Evolutionary conservation across 1,140 invertebrate genomes (phyloP).

Genomic region (Nylanderia fulva): DNA sequence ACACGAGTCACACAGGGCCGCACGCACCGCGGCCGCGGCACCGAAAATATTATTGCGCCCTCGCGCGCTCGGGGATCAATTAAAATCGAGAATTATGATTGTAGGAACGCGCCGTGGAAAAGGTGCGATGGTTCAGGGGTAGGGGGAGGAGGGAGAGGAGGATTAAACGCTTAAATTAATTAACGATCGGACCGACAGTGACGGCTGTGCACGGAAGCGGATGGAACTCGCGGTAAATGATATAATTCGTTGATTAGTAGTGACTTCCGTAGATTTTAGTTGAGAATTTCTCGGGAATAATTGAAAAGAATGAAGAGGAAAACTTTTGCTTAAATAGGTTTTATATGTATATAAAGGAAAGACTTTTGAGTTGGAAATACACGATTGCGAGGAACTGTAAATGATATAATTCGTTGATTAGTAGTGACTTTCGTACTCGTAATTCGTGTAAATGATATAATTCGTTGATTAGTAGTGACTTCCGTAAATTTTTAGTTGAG

Average conservation of each 20-base stretch:
- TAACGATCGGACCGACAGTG: conserved; percentile 67
- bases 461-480: no score
- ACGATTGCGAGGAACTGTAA: no score
- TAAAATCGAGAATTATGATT: conserved; percentile 82
- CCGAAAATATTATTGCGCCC: conserved; percentile 81
- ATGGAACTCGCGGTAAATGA: conserved; percentile 38
- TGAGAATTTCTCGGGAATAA: not conserved
- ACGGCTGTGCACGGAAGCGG: conserved; percentile 54
- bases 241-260: conserved; percentile 51
- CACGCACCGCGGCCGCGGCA: conserved; percentile 76
- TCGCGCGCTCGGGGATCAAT: conserved; percentile 78
- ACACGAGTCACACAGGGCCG: conserved; percentile 86
- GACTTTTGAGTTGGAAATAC: no score
- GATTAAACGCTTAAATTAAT: conserved; percentile 80
- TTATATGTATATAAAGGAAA: no score
- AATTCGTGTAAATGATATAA: no score
- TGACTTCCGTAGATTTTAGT: not conserved
- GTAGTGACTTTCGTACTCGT: no score
- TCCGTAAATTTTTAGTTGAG: no score
- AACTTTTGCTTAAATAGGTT: no score
- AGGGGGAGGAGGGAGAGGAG: conserved; percentile 51
- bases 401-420: no score
- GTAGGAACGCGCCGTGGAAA: conserved; percentile 70
- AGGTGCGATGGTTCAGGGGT: not conserved
- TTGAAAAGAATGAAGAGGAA: no score